Base-by-base conservation (phyloP, 2,888 invertebrate genomes). In the Aporophyla lueneburgensis region DNA sequence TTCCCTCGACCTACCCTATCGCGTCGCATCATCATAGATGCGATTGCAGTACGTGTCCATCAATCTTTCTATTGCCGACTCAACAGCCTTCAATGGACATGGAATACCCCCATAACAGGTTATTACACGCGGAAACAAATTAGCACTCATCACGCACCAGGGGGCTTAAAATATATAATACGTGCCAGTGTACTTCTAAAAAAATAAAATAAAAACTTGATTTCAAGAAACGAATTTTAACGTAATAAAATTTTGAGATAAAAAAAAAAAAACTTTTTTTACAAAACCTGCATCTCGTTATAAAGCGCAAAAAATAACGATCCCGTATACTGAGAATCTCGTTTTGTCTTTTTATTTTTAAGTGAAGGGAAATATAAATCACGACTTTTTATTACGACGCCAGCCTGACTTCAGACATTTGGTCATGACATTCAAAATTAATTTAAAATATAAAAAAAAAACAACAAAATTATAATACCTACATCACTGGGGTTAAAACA, bases 351-450 rank as follows among this genome's bases (percentile, higher is more conserved):
- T 83, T 86, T 86, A 78, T 78, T 85, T 85, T 80, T 74, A 80
- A 86, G 87, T 85, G 86, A 90, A 88, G 88, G 90, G 86, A 82
- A 84, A 81, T 88, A 89, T 89, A 89, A 85, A 86, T 89, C 85
- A 85, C 54, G 78, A 81, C 80, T 87, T 89, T 90, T 89, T 90
- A 88, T 86, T 83, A 78, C 78, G 12, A 65, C 73, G 80, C 54
- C 81, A 82, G 63, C 58, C 72, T 73, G 80, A 85, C 80, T 80
- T 81, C 71, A 78, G 81, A 82, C 71, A 80, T 80, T 76, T 80
- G 74, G 76, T 83, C 86, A 59, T 88, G 90, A 88, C 88, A 88
- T 89, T 90, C 77, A 82, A 85, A 81, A 84, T 83, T 77, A 71
- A 83, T 85, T 81, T 71, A 62, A 85, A 76, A 76, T 68, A 74